These are phyloP conservation scores for Metopolophium dirhodum DNA, from an alignment of 1,140 invertebrate species.

Conservation along the genomic window DNA sequence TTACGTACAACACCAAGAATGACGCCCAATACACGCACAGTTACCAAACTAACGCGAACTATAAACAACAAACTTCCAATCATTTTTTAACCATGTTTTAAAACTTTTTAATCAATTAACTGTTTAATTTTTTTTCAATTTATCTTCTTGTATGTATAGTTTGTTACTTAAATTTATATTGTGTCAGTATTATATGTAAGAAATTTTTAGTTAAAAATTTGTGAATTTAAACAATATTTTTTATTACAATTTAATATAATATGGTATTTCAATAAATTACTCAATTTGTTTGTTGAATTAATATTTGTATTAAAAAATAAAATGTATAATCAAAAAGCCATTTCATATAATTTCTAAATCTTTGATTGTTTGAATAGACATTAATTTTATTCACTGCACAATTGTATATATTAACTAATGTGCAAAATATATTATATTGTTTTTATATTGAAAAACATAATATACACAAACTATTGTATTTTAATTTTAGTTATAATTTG, in stretches of 20 bases:
- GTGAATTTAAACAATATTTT: constrained; percentile 1
- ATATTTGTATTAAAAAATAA: constrained; percentile 20
- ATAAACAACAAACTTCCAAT: constrained; percentile 49
- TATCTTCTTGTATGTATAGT: not conserved
- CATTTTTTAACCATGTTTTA: constrained; percentile 37
- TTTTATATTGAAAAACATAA: not conserved
- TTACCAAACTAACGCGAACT: constrained; percentile 47
- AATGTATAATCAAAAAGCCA: constrained; percentile 8
- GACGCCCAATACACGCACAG: constrained; percentile 18
- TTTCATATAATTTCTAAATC: not conserved
- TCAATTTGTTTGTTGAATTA: not conserved
- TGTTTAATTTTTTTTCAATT: not conserved
- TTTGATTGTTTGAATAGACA: constrained; percentile 24
- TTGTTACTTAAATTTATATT: constrained; percentile 28
- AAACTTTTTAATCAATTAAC: constrained; percentile 3
- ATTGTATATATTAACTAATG: not conserved
- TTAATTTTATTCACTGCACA: not conserved
- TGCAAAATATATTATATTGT: not conserved
- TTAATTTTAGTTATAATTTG: constrained; percentile 9
- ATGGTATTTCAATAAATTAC: not conserved
- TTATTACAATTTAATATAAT: not conserved
- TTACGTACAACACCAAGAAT: constrained; percentile 46
- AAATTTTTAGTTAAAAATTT: not conserved
- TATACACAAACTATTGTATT: constrained; percentile 1
- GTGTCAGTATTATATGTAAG: constrained; percentile 29